These are phyloP conservation scores for Tachina grossa DNA, from an alignment of 2,888 invertebrate genomes.

Conservation along the genomic window DNA sequence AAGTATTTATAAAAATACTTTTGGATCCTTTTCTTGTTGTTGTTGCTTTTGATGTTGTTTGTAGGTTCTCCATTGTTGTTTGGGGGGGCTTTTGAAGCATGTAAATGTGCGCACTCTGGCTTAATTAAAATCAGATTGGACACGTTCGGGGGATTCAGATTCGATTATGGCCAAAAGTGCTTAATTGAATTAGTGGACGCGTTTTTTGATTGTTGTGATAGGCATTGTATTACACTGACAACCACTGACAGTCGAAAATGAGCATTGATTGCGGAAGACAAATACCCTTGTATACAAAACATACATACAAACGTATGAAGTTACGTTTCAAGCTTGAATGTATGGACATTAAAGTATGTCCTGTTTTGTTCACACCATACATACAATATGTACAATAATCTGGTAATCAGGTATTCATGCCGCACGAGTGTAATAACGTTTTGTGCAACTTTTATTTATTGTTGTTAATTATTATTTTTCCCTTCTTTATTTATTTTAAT, in stretches of 20 bases:
- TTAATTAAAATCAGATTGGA: conserved; percentile 74
- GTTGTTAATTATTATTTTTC: neutral
- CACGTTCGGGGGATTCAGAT: conserved; percentile 70
- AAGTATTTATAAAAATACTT: conserved; percentile 52
- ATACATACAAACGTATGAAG: too few relatives aligned
- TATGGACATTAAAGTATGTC: neutral
- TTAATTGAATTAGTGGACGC: conserved; percentile 81
- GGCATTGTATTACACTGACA: conserved; percentile 73
- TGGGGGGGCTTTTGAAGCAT: conserved; percentile 19
- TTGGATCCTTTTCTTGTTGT: conserved; percentile 43
- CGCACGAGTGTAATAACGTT: conserved; percentile 33
- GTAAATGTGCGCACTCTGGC: conserved; percentile 55
- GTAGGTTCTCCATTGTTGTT: neutral
- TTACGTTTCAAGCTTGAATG: neutral
- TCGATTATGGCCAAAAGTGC: conserved; percentile 73
- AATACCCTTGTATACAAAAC: conserved; percentile 14
- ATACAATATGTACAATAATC: conserved; percentile 34
- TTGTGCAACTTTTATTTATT: conserved; percentile 52
- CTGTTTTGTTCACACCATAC: conserved; percentile 18
- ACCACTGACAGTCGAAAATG: conserved; percentile 69
- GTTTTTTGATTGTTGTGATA: conserved; percentile 78
- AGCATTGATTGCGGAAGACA: conserved; percentile 69
- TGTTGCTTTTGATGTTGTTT: conserved; percentile 10
- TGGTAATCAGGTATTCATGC: conserved; percentile 52
- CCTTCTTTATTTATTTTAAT: conserved; percentile 33